Evolutionary conservation across 2,888 invertebrate genomes (phyloP).

Genomic region (Meghimatium bilineatum): DNA sequence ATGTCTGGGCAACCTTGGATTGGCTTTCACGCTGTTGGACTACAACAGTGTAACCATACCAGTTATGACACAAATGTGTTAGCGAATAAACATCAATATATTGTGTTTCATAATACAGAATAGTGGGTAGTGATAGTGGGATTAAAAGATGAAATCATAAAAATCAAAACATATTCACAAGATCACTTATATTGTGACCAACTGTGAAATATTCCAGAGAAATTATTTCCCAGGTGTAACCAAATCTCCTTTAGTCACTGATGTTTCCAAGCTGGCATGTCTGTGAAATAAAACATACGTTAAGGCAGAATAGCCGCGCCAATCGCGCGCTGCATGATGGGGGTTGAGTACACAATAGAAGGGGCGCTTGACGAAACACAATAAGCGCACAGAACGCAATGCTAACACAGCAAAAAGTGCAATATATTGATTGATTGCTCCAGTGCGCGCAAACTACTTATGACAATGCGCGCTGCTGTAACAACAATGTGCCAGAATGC

Average conservation of each 20-base stretch:
- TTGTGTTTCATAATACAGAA: too few species aligned
- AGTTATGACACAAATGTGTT: too few species aligned
- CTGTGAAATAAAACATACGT: constrained; percentile 28
- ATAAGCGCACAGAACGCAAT: constrained; percentile 15
- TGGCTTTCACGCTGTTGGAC: too few species aligned
- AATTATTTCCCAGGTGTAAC: not conserved
- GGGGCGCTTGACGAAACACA: not conserved
- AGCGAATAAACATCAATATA: too few species aligned
- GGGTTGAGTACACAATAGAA: not conserved
- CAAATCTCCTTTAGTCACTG: not conserved
- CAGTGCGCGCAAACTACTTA: not conserved
- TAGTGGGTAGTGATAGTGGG: too few species aligned
- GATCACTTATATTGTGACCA: not conserved
- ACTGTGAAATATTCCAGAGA: not conserved
- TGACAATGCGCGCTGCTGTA: not conserved
- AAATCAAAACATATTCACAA: too few species aligned
- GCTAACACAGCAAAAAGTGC: constrained; percentile 10
- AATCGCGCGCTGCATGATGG: constrained; percentile 5
- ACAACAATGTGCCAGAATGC: not conserved
- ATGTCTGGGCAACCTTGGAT: too few species aligned
- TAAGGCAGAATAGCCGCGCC: constrained; percentile 1
- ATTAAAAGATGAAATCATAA: too few species aligned
- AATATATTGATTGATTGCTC: not conserved
- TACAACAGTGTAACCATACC: too few species aligned
- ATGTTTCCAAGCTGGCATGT: not conserved